Percentiles rank a stretch among this genome's conserved stretches.
Conservation (phyloP, 2,888 invertebrate genomes). For the Fragum fragum region DNA sequence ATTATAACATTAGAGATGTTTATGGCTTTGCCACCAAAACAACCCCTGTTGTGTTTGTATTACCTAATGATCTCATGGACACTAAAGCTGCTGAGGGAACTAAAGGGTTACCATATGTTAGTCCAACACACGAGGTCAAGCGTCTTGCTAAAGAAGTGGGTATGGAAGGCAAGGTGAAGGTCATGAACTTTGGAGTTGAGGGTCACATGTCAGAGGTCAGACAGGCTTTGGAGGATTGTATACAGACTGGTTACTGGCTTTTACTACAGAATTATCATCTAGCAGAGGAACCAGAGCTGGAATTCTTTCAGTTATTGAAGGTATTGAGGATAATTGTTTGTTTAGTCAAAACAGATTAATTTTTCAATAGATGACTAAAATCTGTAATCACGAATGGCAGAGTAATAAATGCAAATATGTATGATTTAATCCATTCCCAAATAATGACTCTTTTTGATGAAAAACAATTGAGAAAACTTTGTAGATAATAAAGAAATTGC, state of each 20-base stretch:
- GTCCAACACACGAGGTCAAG: constrained; percentile 82
- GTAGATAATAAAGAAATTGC: too few relatives aligned
- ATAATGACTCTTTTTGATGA: too few relatives aligned
- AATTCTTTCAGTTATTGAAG: constrained; percentile 80
- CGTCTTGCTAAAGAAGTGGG: constrained; percentile 81
- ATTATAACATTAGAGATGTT: constrained; percentile 81
- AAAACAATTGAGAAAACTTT: too few relatives aligned
- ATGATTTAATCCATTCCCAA: too few relatives aligned
- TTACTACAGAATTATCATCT: constrained; percentile 85
- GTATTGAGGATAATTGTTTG: too few relatives aligned
- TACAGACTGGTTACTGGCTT: constrained; percentile 84
- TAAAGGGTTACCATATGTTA: constrained; percentile 78
- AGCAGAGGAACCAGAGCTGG: constrained; percentile 74
- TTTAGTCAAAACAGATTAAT: too few relatives aligned
- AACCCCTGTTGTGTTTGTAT: constrained; percentile 82
- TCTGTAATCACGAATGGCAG: too few relatives aligned
- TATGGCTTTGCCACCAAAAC: constrained; percentile 76
- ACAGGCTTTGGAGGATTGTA: constrained; percentile 82
- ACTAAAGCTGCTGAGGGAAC: constrained; percentile 70
- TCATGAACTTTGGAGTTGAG: constrained; percentile 83
- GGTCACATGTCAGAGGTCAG: constrained; percentile 79
- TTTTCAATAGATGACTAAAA: too few relatives aligned
- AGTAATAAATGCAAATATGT: too few relatives aligned
- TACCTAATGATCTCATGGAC: constrained; percentile 74
- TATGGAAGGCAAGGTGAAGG: constrained; percentile 82